Evolutionary conservation across 2,888 invertebrate species (phyloP).

Genomic region (Callinectes sapidus): DNA sequence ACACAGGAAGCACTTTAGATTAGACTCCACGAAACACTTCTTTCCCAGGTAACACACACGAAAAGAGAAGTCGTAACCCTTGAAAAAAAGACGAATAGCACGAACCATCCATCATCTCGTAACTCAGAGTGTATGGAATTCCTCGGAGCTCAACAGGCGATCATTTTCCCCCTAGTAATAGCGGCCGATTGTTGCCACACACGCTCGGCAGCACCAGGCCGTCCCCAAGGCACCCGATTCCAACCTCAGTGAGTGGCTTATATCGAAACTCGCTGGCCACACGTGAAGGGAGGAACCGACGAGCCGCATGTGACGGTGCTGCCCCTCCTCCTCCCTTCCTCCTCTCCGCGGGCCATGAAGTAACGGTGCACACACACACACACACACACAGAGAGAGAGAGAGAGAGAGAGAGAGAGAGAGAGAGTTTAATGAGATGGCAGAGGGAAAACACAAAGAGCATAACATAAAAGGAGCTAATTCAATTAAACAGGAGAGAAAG

Average conservation of each 20-base stretch:
- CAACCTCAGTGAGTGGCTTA: background rate
- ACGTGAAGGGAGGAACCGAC: background rate
- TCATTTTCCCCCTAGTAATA: background rate
- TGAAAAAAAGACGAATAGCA: background rate
- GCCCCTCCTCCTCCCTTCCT: background rate
- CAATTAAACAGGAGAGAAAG: background rate
- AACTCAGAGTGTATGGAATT: background rate
- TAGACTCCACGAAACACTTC: background rate
- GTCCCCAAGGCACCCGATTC: background rate
- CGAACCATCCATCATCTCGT: background rate
- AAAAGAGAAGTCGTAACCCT: background rate
- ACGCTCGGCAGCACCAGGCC: background rate
- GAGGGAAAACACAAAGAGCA: background rate
- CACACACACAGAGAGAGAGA: constrained; percentile 28
- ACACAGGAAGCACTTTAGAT: no score
- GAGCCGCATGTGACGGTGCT: background rate
- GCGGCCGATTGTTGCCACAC: background rate
- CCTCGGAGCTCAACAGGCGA: background rate
- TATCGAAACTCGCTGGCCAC: background rate
- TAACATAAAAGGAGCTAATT: background rate
- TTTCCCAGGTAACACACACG: background rate
- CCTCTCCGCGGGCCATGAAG: background rate
- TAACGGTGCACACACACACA: constrained; percentile 16
- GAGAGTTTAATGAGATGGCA: background rate
- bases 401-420: constrained; percentile 39